A percentile compares a stretch with the other conserved stretches of the same genome.
These are phyloP conservation scores for Stichopus horrens DNA, from an alignment of 53 echinoderm and acorn worm species.

Conservation along the genomic window DNA sequence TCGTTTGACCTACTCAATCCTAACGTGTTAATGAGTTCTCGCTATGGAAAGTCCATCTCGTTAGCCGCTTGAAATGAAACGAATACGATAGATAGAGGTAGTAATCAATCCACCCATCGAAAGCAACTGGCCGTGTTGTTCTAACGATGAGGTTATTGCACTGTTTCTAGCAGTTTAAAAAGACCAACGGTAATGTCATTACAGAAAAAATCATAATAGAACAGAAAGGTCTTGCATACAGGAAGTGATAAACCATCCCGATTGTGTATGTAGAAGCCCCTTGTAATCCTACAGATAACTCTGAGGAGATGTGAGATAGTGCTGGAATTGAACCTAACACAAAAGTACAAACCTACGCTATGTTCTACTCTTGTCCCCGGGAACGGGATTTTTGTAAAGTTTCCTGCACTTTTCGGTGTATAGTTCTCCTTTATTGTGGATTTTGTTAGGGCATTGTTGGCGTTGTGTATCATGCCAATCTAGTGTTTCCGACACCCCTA, in stretches of 20 bases:
- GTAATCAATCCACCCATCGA: conserved; percentile 14
- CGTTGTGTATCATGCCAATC: conserved; percentile 36
- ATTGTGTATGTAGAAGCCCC: conserved; percentile 24
- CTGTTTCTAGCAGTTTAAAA: conserved; percentile 9
- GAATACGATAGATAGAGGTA: not conserved
- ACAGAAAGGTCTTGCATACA: conserved; percentile 26
- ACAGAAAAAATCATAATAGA: conserved; percentile 17
- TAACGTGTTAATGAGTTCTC: conserved; percentile 29
- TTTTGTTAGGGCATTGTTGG: conserved; percentile 33
- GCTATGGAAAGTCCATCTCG: conserved; percentile 25
- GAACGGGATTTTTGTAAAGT: conserved; percentile 5
- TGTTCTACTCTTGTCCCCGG: conserved; percentile 13
- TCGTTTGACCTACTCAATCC: conserved; percentile 36
- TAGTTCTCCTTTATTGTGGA: not conserved
- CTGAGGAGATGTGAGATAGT: not conserved
- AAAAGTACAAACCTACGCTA: conserved; percentile 33
- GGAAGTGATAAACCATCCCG: conserved; percentile 31
- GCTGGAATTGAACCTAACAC: conserved; percentile 14
- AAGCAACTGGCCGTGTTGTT: not conserved
- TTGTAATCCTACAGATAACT: conserved; percentile 15
- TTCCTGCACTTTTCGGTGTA: not conserved
- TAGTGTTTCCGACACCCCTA: conserved; percentile 40
- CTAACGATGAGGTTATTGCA: conserved; percentile 38
- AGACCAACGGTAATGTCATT: conserved; percentile 27
- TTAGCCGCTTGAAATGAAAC: conserved; percentile 1